Evolutionary conservation across 2,888 invertebrate genomes (phyloP), one percentile per base, ranked within the genome.

Genomic region (Petrolisthes cinctipes): DNA sequence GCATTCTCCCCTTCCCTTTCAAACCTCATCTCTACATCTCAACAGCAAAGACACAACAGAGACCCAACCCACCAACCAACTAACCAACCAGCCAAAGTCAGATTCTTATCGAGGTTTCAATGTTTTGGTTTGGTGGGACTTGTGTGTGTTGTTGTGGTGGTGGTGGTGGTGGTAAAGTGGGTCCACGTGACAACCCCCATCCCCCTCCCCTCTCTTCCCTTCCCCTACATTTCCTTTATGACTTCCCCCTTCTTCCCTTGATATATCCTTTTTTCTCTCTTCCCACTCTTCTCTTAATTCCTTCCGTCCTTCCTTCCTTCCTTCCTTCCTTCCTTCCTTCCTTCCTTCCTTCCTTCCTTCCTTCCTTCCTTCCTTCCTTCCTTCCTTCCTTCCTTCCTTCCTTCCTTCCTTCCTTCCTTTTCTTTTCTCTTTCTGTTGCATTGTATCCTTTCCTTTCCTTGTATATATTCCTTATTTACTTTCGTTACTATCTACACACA

Each of bases 401-500:
- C n/a, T n/a, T n/a, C n/a, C n/a, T n/a, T n/a, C n/a, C n/a, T n/a
- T n/a, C n/a, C n/a, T n/a, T n/a, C n/a, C n/a, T n/a, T n/a, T n/a
- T n/a, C n/a, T n/a, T n/a, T n/a, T n/a, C n/a, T n/a, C n/a, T n/a
- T n/a, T n/a, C n/a, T n/a, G n/a, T n/a, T n/a, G n/a, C n/a, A n/a
- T n/a, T n/a, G 73, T n/a, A 6, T 5, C 73, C n/a, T 73, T 6
- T n/a, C 5, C 17, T 73, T 6, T 61, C 6, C 61, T 6, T 61
- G 61, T 73, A 7, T 73, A n/a, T 17, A 73, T 51, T 82, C 51
- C 61, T 71, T 73, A 73, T 54, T 71, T 73, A 83, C 61, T 53
- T 83, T 51, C 61, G 54, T 68, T 73, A 23, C 51, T 73, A 73
- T 73, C 71, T 71, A 73, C 61, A 83, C 37, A 83, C 14, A 73